A percentile compares a stretch with the other conserved stretches of the same genome.
Evolutionary conservation across 2,797 vertebrate genomes (phyloP).

Genomic region (Heliangelus exortis): DNA sequence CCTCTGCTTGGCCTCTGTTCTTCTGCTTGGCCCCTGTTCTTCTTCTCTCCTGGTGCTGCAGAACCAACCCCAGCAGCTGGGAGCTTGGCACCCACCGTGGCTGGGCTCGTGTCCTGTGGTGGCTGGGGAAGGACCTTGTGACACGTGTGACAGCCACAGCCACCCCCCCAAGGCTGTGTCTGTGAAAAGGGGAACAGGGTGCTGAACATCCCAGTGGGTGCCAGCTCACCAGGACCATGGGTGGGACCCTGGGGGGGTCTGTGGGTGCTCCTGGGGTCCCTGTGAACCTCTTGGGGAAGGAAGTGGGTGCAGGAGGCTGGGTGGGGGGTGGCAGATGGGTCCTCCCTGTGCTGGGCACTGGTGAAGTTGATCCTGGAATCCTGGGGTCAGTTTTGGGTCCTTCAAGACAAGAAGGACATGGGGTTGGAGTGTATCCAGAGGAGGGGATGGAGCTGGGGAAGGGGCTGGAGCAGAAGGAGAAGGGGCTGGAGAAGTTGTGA

Average conservation of each 20-base stretch:
- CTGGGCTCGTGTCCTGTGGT: background rate
- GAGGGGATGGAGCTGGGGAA: too few species aligned
- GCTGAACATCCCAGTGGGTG: accelerated
- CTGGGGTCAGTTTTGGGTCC: too few species aligned
- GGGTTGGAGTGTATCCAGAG: too few species aligned
- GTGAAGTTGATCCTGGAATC: too few species aligned
- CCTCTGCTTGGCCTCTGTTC: background rate
- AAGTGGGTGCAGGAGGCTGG: background rate
- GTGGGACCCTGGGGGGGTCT: background rate
- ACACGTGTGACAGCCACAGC: background rate
- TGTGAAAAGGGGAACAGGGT: background rate
- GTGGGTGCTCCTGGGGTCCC: background rate
- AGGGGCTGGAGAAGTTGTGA: too few species aligned
- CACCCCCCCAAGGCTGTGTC: background rate
- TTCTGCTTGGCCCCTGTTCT: too few species aligned
- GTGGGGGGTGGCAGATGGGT: background rate
- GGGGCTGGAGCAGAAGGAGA: too few species aligned
- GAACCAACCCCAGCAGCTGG: background rate
- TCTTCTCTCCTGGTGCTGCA: background rate
- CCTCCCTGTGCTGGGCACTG: too few species aligned
- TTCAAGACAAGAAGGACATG: too few species aligned
- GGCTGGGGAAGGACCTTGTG: background rate
- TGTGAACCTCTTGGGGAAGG: accelerated
- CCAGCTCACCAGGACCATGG: background rate
- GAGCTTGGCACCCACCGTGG: background rate